Base-by-base conservation (phyloP, 2,888 invertebrate species). In the Portevinia maculata region DNA sequence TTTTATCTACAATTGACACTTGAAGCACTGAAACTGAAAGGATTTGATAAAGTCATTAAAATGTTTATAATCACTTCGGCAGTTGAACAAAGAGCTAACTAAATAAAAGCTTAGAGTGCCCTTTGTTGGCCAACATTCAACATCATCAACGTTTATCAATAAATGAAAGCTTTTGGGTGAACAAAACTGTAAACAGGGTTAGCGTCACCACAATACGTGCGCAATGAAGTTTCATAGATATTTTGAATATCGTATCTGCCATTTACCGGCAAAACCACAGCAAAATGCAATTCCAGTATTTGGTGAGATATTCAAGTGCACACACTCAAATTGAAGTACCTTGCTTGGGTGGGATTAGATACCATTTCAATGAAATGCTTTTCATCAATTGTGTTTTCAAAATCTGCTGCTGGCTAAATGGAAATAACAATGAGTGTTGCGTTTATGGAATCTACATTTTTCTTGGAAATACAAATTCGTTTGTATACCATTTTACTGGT, bases 251-350 rank as follows among this genome's bases (percentile, higher is more conserved):
- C 32, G 8, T 28, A 50, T 62, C 37, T 30, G n/a, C 44, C 24
- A 34, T 28, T 62, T 71, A 15, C 30, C 28, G 50, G 17, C n/a
- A 24, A 21, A 44, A 60, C 15, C 24, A 17, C 15, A 34, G 52
- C 28, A 64, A 71, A 71, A 62, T 34, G 62, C 62, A 71, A 19
- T 28, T 62, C 44, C 34, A 44, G 44, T 71, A 44, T 71, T 53
- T 71, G 41, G 24, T n/a, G 11, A 71, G 44, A 15, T 11, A 53
- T 48, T 41, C 21, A 52, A 50, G 60, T 52, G 41, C 15, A 21
- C 3, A 60, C 24, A 9, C 24, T 53, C 17, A 24, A 64, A 53
- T 7, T 46, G 7, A 41, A 52, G 52, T 44, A 34, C 44, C 19
- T 9, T 19, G 11, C 11, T 15, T 37, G 11, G 34, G 3, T 21